Evolutionary conservation across 1,140 invertebrate genomes (phyloP).

Genomic region (Sarcophaga peregrina): DNA sequence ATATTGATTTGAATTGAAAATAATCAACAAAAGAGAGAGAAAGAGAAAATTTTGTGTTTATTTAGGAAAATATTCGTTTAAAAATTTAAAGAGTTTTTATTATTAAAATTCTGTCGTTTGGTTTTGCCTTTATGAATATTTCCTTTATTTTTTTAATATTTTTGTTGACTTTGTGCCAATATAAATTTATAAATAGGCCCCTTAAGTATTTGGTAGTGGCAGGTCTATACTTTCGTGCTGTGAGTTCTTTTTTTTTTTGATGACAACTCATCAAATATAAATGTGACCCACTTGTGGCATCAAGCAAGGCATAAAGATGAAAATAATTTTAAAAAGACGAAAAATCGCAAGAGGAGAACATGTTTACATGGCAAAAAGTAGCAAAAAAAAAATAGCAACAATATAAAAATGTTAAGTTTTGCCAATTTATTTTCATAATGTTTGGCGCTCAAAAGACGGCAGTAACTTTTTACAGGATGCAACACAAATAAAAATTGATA

Average conservation of each 20-base stretch:
- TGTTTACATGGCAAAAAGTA: neutral
- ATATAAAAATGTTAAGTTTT: neutral
- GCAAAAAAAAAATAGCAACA: neutral
- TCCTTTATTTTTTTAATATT: no score
- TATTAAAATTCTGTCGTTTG: no score
- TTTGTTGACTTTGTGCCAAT: no score
- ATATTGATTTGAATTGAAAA: no score
- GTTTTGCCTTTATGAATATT: no score
- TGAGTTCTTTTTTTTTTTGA: neutral
- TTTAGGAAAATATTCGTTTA: no score
- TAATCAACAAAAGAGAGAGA: no score
- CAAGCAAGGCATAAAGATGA: conserved; percentile 7
- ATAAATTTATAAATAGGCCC: no score
- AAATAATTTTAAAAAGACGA: neutral
- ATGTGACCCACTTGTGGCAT: conserved; percentile 45
- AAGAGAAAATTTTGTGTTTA: no score
- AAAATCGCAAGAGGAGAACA: neutral
- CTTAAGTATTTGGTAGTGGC: no score
- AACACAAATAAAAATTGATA: neutral
- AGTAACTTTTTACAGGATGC: neutral
- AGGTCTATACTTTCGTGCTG: no score
- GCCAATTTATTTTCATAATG: conserved; percentile 35
- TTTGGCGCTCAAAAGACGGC: neutral
- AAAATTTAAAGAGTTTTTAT: no score
- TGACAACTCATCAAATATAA: conserved; percentile 45